phyloP scores from a whole-genome alignment of 2,113 vertebrate species.

The Sorex fumeus region DNA sequence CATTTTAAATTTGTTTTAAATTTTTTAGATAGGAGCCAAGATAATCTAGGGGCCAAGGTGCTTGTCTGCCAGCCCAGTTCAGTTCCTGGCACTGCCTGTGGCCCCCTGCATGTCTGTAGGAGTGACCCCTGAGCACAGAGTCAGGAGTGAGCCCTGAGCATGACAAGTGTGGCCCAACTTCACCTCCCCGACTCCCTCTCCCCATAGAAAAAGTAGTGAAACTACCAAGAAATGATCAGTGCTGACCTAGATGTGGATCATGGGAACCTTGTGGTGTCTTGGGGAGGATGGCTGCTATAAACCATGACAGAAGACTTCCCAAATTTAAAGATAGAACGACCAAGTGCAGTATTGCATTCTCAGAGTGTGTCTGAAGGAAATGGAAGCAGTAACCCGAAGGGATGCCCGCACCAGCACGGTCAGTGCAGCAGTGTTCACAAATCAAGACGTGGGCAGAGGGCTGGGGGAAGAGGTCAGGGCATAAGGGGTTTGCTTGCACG shows the following conservation, averaged over 20 bases:
- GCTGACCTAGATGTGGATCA: background rate
- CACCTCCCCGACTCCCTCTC: no score
- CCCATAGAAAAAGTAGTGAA: no score
- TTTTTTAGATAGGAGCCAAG: background rate
- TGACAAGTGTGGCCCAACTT: no score
- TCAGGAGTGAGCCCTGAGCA: no score
- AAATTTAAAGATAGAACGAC: background rate
- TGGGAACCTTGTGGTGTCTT: background rate
- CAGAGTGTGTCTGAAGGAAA: background rate
- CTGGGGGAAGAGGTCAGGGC: no score
- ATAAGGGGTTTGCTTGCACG: no score
- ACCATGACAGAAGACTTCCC: background rate
- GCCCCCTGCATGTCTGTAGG: no score
- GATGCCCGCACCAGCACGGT: background rate
- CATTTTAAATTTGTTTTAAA: constrained; percentile 20
- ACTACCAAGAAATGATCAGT: background rate
- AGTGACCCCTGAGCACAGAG: no score
- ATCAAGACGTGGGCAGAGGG: background rate
- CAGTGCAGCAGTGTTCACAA: background rate
- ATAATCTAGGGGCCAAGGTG: no score
- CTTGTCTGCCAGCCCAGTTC: no score
- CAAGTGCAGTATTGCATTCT: background rate
- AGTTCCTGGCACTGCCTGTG: no score
- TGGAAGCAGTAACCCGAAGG: background rate
- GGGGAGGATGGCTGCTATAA: background rate